A percentile compares a stretch with the other conserved stretches of the same genome.
phyloP scores from a whole-genome alignment of 2,797 vertebrate species.

The Gallinago nigripennis region DNA sequence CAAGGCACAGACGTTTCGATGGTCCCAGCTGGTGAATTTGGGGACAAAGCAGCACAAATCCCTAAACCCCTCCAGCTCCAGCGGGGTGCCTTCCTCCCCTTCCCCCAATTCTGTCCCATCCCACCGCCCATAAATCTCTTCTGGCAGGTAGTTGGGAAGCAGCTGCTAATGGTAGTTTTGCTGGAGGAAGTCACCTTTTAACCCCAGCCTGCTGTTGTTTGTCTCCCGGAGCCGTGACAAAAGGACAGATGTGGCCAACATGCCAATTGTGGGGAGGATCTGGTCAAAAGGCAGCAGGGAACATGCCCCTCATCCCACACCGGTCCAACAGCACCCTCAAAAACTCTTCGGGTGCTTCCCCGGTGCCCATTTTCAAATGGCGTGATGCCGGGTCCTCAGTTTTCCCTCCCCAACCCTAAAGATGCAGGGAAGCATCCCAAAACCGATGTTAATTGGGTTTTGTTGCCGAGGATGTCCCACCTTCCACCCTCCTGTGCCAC shows the following conservation, averaged over 20 bases:
- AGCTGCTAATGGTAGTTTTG: constrained; percentile 89
- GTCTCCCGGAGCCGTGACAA: constrained; percentile 85
- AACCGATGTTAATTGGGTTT: background rate
- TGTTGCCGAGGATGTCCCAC: background rate
- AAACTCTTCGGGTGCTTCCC: background rate
- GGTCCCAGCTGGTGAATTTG: fast-evolving
- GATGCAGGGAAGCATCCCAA: background rate
- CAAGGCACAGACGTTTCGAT: background rate
- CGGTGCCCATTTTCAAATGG: background rate
- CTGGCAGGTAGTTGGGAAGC: constrained; percentile 93
- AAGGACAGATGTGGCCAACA: constrained; percentile 78
- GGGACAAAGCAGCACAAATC: background rate
- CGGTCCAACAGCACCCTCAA: background rate
- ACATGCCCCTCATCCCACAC: constrained; percentile 2
- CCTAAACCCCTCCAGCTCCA: constrained; percentile 60
- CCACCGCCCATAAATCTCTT: constrained; percentile 87
- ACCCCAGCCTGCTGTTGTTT: constrained; percentile 91
- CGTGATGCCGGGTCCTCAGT: background rate
- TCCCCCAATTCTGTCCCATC: constrained; percentile 44
- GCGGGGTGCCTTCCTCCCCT: constrained; percentile 40
- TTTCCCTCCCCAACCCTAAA: background rate
- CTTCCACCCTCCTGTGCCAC: fast-evolving
- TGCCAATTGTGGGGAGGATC: constrained; percentile 69
- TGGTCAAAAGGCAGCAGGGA: constrained; percentile 72
- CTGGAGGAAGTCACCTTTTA: constrained; percentile 95